Percentiles rank a stretch among this genome's conserved stretches.
phyloP scores from a whole-genome alignment of 2,113 vertebrate genomes.

The Sinocyclocheilus rhinocerous region DNA sequence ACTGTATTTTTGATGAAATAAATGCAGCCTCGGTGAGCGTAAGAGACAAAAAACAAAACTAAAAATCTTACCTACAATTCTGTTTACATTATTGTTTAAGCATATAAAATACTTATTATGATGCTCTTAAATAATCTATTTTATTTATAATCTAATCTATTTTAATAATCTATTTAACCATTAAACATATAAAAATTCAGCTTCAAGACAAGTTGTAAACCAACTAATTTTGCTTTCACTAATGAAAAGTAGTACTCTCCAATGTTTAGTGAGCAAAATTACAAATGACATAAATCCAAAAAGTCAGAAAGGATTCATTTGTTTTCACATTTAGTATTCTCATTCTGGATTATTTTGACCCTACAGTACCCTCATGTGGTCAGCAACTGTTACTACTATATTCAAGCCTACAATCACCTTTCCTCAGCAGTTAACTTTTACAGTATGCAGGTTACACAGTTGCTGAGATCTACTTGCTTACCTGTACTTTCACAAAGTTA shows the following conservation, averaged over 20 bases:
- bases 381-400: not conserved
- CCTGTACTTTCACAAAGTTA: not conserved
- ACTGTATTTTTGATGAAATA: no score
- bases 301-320: not conserved
- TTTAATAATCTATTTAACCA: no score
- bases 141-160: no score
- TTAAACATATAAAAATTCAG: not conserved
- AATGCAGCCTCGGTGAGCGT: no score
- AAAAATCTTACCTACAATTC: no score
- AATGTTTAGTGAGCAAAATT: no score
- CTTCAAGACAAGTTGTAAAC: not conserved
- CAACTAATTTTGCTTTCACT: not conserved
- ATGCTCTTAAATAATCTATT: no score
- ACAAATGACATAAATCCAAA: no score
- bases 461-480: not conserved
- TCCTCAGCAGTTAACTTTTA: not conserved
- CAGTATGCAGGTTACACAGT: not conserved
- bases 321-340: not conserved
- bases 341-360: not conserved
- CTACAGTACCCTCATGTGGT: not conserved
- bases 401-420: not conserved
- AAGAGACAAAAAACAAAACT: no score
- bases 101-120: no score
- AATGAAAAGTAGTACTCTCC: not conserved
- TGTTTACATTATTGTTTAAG: no score